Evolutionary conservation across 2,797 vertebrate species (phyloP).

Genomic region (Platyrinchus mystaceus): DNA sequence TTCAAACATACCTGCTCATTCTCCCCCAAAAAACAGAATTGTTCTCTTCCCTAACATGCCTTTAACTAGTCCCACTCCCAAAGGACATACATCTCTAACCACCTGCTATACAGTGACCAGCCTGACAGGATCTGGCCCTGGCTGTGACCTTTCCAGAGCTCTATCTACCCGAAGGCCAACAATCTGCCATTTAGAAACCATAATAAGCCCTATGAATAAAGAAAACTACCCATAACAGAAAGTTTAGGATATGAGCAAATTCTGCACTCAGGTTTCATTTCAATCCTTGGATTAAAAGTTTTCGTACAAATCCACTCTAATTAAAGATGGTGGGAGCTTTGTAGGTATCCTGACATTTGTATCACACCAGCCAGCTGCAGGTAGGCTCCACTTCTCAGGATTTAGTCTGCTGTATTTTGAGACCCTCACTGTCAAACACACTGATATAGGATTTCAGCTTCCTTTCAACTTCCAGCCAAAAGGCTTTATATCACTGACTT

Average conservation of each 20-base stretch:
- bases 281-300: not conserved
- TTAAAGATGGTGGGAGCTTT: not conserved
- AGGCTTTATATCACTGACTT: not conserved
- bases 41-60: not conserved
- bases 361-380: not conserved
- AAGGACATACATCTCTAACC: not conserved
- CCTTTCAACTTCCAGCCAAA: slow-evolving; percentile 8
- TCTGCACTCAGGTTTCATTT: not conserved
- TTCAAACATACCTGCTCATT: not conserved
- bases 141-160: not conserved
- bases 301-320: not conserved
- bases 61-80: not conserved
- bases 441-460: not conserved
- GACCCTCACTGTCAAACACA: not conserved
- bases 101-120: not conserved
- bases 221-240: not conserved
- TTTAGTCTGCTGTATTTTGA: not conserved
- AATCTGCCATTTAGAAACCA: not conserved
- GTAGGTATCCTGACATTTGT: not conserved
- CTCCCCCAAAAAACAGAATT: not conserved
- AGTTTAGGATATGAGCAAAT: not conserved
- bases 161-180: not conserved
- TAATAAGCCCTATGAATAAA: not conserved
- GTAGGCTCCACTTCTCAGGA: not conserved
- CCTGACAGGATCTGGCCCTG: not conserved